Conservation (phyloP, 2,888 invertebrate species). For the Subacronicta megacephala region DNA sequence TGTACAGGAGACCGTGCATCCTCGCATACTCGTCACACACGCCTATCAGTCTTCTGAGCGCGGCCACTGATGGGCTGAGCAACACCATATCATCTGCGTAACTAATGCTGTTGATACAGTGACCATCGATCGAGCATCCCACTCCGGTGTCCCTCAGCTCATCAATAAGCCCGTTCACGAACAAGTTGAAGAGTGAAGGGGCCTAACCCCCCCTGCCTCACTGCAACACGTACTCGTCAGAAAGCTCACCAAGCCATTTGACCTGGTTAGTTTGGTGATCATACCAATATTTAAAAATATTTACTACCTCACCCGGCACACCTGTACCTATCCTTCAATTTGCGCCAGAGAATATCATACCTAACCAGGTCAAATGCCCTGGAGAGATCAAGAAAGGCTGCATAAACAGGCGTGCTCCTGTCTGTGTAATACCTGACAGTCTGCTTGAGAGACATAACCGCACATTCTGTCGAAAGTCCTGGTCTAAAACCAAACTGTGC, state of each 20-base stretch:
- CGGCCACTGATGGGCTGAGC: background rate
- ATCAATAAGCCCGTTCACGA: background rate
- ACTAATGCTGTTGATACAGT: background rate
- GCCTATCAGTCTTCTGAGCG: background rate
- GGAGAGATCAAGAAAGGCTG: background rate
- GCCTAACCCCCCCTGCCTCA: background rate
- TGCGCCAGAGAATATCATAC: background rate
- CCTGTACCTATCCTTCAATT: background rate
- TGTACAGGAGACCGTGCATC: background rate
- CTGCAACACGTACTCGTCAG: background rate
- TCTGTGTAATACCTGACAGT: background rate
- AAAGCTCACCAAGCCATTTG: background rate
- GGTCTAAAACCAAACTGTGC: constrained; percentile 2
- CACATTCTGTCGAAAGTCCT: constrained; percentile 2
- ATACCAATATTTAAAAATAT: background rate
- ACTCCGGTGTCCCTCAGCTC: background rate
- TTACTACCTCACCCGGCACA: too few relatives aligned
- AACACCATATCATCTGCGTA: background rate
- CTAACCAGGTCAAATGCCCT: background rate
- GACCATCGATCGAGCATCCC: background rate
- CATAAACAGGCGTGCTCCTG: background rate
- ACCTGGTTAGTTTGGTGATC: background rate
- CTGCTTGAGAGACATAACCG: background rate
- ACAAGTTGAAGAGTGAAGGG: background rate
- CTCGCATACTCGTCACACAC: background rate